Conservation (phyloP, 2,113 vertebrate genomes). For the Axis porcinus region DNA sequence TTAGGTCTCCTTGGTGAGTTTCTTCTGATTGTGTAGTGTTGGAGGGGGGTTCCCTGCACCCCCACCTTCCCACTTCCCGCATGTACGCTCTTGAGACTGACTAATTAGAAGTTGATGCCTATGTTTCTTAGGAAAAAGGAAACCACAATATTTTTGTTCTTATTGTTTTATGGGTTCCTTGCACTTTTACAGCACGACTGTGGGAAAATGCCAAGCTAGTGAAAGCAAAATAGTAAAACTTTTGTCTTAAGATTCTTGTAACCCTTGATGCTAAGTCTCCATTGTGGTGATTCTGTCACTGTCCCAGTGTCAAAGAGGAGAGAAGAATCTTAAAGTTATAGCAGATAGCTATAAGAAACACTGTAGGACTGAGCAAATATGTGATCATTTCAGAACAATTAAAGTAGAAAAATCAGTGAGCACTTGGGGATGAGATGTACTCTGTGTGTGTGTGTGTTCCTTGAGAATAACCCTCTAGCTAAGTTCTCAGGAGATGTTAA, state of each 20-base stretch:
- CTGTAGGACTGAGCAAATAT: background rate
- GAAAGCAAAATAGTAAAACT: constrained; percentile 28
- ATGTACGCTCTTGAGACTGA: constrained; percentile 23
- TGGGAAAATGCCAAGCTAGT: constrained; percentile 43
- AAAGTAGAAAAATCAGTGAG: constrained; percentile 15
- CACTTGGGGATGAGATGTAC: background rate
- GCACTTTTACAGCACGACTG: constrained; percentile 41
- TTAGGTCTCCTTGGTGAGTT: background rate
- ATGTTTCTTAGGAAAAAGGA: constrained; percentile 60
- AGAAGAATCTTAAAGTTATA: background rate
- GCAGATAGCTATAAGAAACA: background rate
- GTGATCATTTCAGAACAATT: background rate
- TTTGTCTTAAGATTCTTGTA: constrained; percentile 15
- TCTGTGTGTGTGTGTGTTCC: background rate
- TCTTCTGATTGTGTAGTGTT: background rate
- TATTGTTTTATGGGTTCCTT: constrained; percentile 60
- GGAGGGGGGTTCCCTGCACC: background rate
- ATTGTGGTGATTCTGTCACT: background rate
- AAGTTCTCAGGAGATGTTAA: constrained; percentile 36
- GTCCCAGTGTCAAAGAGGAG: background rate
- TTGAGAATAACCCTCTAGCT: background rate
- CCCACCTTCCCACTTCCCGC: background rate
- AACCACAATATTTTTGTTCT: constrained; percentile 56
- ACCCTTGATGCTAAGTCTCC: background rate
- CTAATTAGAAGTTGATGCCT: constrained; percentile 39